Conservation (phyloP, 2,888 invertebrate genomes). For the Nomada lathburiana region DNA sequence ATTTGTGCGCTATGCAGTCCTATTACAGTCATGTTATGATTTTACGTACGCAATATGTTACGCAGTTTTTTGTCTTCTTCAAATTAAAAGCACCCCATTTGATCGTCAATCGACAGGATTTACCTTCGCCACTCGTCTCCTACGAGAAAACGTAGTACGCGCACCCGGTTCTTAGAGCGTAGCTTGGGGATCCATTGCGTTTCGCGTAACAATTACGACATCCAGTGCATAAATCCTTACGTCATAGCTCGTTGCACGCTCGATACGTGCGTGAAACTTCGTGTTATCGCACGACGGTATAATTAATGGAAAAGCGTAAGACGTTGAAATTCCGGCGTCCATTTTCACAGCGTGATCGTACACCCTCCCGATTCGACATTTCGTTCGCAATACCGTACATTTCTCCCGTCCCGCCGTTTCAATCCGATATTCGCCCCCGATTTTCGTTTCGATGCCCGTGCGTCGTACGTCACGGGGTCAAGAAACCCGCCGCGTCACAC, state of each 20-base stretch:
- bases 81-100: not conserved
- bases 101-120: not conserved
- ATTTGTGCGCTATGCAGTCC: not conserved
- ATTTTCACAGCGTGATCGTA: too few relatives aligned
- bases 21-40: too few relatives aligned
- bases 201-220: constrained; percentile 42
- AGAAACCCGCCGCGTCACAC: not conserved
- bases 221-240: constrained; percentile 19
- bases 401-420: too few relatives aligned
- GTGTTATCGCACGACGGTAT: not conserved
- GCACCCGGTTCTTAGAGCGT: not conserved
- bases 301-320: constrained; percentile 1
- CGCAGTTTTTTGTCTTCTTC: too few relatives aligned
- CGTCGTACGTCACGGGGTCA: too few relatives aligned
- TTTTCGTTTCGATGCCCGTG: too few relatives aligned
- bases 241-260: constrained; percentile 25
- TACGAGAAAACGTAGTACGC: not conserved
- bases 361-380: too few relatives aligned
- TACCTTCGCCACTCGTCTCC: not conserved
- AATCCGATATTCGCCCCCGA: too few relatives aligned
- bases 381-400: too few relatives aligned
- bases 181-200: constrained; percentile 29
- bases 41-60: too few relatives aligned
- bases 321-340: too few relatives aligned
- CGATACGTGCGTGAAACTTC: constrained; percentile 1